Evolutionary conservation across 2,888 invertebrate species (phyloP), one percentile per base, ranked within the genome.

Genomic region (Lasius fuliginosus): DNA sequence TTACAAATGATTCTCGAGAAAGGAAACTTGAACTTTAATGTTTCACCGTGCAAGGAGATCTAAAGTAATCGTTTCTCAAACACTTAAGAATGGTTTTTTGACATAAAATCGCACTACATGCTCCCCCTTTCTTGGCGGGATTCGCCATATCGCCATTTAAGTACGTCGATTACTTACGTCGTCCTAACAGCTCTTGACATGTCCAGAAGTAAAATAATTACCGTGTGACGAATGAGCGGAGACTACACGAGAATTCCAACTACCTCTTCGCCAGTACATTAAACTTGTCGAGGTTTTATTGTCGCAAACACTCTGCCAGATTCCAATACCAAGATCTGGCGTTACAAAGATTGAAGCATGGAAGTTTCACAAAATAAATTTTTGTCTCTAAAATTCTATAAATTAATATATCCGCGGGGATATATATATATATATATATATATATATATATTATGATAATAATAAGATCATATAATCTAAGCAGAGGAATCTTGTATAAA

Each of bases 91-190:
- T 15, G 23, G 36, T 67, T 53, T 60, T 36, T 62, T 40, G 9
- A 12, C 12, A 56, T 69, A 40, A 53, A 69, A 83, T 81, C 62
- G 60, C 64, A 46, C 60, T 53, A 62, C 33, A 49, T 60, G 33
- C 12, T 23, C 23, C 30, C 60, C 53, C 49, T 79, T 67, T 76
- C 71, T 15, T 71, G 69, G 12, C 68, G 87, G 87, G 86, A 88
- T 90, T 75, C 85, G 58, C 85, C 23, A 85, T 18, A 67, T 40
- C 71, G 82, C 87, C 91, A 71, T 90, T 91, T 89, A 90, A 91
- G 88, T 83, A 74, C 85, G 69, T 83, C 92, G 90, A 92, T 92
- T 93, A 92, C 89, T 92, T 91, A 75, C 67, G 82, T 82, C 83
- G 74, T 76, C 87, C 90, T 88, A 91, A 92, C 89, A 88, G 88